phyloP scores from a whole-genome alignment of 23 tunicate species.

The Oikopleura dioica region DNA sequence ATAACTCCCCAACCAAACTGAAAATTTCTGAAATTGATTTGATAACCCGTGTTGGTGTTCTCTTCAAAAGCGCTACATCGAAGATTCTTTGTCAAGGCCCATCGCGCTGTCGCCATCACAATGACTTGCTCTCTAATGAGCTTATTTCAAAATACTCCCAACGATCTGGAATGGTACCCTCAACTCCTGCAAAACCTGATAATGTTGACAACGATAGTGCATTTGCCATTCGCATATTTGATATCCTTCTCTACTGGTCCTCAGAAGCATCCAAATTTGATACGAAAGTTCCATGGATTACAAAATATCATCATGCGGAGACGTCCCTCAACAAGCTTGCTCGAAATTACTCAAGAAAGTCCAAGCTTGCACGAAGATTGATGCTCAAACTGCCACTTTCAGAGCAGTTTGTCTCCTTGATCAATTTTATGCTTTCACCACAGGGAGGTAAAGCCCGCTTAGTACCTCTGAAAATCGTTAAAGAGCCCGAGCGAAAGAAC shows the following conservation, averaged over 20 bases:
- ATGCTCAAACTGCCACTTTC: not conserved
- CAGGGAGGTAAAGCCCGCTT: not conserved
- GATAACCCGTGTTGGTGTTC: not conserved
- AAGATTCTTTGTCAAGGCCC: not conserved
- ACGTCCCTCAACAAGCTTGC: too few species aligned
- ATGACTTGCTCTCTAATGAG: not conserved
- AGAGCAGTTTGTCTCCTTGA: not conserved
- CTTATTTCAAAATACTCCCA: not conserved
- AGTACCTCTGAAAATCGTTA: not conserved
- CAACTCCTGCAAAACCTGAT: too few species aligned
- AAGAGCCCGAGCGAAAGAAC: not conserved
- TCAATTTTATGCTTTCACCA: constrained; percentile 11
- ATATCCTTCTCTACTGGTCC: not conserved
- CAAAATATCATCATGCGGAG: too few species aligned
- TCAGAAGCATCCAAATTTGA: too few species aligned
- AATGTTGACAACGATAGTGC: not conserved
- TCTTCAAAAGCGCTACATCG: not conserved
- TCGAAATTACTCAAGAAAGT: not conserved
- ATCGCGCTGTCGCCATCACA: not conserved
- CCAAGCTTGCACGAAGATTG: not conserved
- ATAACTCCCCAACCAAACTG: not conserved
- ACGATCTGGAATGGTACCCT: too few species aligned
- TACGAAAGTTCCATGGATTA: too few species aligned
- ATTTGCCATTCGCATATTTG: not conserved
- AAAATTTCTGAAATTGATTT: not conserved